phyloP scores from a whole-genome alignment of 2,113 vertebrate species.

The Daboia siamensis region DNA sequence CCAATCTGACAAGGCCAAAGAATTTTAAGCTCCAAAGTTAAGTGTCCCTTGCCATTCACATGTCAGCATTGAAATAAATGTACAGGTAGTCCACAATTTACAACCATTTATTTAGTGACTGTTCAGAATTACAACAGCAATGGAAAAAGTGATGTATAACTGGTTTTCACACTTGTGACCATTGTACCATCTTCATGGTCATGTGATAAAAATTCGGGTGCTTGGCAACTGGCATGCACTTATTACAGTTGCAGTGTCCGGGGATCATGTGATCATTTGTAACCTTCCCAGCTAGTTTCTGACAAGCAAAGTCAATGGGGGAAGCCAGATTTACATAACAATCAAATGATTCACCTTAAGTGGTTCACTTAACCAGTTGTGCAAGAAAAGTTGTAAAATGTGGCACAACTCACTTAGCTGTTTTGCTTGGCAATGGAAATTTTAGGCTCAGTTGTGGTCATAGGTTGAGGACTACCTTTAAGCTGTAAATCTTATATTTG shows the following conservation, averaged over 20 bases:
- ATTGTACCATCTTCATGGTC: not conserved
- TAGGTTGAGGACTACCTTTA: not conserved
- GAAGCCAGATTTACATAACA: not conserved
- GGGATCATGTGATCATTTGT: not conserved
- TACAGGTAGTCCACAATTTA: slow-evolving; percentile 5
- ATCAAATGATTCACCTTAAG: not conserved
- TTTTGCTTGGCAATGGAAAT: not conserved
- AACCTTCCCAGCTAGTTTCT: not conserved
- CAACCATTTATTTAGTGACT: not conserved
- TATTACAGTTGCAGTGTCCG: not conserved
- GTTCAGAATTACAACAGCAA: not conserved
- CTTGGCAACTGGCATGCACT: not conserved
- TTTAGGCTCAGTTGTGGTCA: not conserved
- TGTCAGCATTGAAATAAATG: slow-evolving; percentile 65
- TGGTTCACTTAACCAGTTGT: not conserved
- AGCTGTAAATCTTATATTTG: not conserved
- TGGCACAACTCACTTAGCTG: not conserved
- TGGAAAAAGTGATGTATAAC: not conserved
- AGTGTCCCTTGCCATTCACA: slow-evolving; percentile 47
- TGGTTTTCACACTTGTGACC: not conserved
- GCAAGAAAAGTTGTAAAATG: not conserved
- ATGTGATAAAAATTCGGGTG: not conserved
- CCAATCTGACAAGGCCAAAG: slow-evolving; percentile 8
- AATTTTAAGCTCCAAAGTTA: slow-evolving; percentile 20
- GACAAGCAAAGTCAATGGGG: not conserved